A percentile compares a stretch with the other conserved stretches of the same genome.
Evolutionary conservation across 2,113 vertebrate species (phyloP).

Genomic region (Elgaria multicarinata): DNA sequence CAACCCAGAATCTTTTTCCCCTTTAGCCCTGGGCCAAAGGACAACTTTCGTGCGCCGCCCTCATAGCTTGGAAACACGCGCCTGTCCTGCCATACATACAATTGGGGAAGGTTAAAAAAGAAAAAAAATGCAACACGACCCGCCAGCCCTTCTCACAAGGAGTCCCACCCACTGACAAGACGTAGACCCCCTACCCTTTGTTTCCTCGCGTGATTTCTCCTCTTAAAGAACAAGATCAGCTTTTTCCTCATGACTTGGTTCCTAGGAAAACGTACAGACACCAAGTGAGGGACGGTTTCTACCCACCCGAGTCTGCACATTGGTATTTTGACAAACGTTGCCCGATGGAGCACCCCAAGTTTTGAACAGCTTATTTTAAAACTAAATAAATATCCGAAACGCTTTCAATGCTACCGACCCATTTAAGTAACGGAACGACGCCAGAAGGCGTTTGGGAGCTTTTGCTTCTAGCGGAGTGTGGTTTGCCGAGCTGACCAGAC

Average conservation of each 20-base stretch:
- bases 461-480: no score
- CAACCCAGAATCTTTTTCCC: no score
- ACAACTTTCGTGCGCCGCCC: not conserved
- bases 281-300: not conserved
- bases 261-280: conserved; percentile 72
- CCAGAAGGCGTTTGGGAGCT: no score
- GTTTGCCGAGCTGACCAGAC: no score
- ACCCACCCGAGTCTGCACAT: not conserved
- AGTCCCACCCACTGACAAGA: conserved; percentile 39
- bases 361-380: not conserved
- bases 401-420: not conserved
- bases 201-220: conserved; percentile 98
- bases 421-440: not conserved
- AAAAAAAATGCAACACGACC: not conserved
- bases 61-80: no score
- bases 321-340: no score
- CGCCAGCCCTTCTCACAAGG: not conserved
- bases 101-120: not conserved
- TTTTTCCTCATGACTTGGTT: conserved; percentile 99
- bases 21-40: not conserved
- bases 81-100: not conserved
- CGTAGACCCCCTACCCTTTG: conserved; percentile 89
- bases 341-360: not conserved
- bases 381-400: not conserved
- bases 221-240: conserved; percentile 98